Evolutionary conservation across 1,140 invertebrate genomes (phyloP).

Genomic region (Druon quercuslanigerum): DNA sequence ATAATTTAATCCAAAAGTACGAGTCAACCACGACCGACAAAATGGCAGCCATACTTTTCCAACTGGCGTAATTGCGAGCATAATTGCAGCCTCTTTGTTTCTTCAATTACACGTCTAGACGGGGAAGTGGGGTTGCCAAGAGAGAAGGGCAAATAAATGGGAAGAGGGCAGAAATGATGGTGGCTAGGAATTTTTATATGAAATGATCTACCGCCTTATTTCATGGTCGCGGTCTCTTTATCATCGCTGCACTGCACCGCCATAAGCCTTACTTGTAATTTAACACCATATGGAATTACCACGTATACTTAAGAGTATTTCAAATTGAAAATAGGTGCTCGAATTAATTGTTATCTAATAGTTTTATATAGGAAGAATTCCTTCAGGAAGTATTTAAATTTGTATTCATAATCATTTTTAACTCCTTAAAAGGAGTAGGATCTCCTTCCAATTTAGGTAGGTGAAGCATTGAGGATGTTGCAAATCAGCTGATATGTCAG

Average conservation of each 20-base stretch:
- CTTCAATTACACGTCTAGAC: constrained; percentile 54
- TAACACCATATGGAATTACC: constrained; percentile 5
- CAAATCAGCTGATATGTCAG: constrained; percentile 16
- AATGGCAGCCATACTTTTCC: constrained; percentile 43
- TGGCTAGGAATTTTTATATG: constrained; percentile 54
- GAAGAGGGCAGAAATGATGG: constrained; percentile 43
- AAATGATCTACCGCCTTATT: constrained; percentile 45
- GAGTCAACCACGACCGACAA: constrained; percentile 39
- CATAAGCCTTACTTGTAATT: constrained; percentile 12
- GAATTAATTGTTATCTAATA: constrained; percentile 17
- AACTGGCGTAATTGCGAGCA: constrained; percentile 51
- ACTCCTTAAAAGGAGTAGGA: constrained; percentile 4
- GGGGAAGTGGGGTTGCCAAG: constrained; percentile 31
- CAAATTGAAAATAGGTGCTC: constrained; percentile 24
- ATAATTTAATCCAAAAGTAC: constrained; percentile 53
- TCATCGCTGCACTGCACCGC: neutral
- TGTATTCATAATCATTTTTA: neutral
- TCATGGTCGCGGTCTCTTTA: constrained; percentile 38
- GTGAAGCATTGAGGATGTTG: constrained; percentile 11
- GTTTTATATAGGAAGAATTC: neutral
- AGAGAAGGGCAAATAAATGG: constrained; percentile 43
- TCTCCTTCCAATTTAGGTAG: neutral
- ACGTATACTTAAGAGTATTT: neutral
- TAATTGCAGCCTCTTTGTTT: constrained; percentile 59
- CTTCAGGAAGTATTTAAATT: neutral